Conservation (phyloP, 2,888 invertebrate species). For the Cactoblastis cactorum region DNA sequence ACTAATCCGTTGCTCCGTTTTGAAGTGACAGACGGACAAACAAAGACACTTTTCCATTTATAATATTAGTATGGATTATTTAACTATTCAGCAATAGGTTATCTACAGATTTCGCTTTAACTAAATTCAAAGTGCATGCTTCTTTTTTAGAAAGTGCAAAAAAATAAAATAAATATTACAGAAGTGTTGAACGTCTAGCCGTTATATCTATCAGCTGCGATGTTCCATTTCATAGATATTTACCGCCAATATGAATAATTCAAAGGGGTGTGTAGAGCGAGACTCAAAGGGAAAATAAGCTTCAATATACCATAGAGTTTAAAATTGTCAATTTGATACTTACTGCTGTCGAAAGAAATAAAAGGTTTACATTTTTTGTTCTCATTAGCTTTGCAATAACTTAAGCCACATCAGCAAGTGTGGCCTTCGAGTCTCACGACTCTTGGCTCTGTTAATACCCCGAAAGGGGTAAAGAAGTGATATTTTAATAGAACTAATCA, state of each 20-base stretch:
- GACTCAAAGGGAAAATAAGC: slow-evolving; percentile 67
- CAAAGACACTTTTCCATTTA: too few species aligned
- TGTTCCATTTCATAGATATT: slow-evolving; percentile 61
- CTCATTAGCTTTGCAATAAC: too few species aligned
- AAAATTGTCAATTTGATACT: slow-evolving; percentile 44
- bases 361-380: too few species aligned
- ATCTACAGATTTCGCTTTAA: not conserved
- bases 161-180: slow-evolving; percentile 15
- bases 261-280: slow-evolving; percentile 57
- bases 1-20: too few species aligned
- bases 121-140: not conserved
- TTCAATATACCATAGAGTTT: slow-evolving; percentile 57
- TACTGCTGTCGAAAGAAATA: not conserved
- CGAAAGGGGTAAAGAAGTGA: too few species aligned
- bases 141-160: not conserved
- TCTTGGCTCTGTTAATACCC: too few species aligned
- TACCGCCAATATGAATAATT: slow-evolving; percentile 66
- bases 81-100: not conserved
- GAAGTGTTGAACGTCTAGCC: slow-evolving; percentile 24
- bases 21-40: too few species aligned
- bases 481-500: too few species aligned
- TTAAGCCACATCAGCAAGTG: too few species aligned
- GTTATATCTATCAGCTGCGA: slow-evolving; percentile 41
- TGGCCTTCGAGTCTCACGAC: too few species aligned
- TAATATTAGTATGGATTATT: too few species aligned